Base-by-base conservation (phyloP, 2,797 vertebrate species). In the Pangasius krempfi region DNA sequence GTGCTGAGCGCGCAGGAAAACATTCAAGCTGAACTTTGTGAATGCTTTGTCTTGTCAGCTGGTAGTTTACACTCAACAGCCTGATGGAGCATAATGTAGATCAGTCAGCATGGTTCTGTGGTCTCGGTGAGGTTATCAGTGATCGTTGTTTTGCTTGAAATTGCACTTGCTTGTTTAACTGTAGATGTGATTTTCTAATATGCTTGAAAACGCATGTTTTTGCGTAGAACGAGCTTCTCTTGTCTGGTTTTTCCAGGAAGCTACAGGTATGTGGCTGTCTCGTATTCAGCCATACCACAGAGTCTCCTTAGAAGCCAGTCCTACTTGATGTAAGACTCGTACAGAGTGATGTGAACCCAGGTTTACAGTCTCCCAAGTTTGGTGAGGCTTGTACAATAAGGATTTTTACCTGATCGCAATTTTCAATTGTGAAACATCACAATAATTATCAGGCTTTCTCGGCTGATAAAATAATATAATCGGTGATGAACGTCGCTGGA, bases 11-110 rank as follows among this genome's bases (percentile, higher is more conserved):
- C 70, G 60, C 13, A 75, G 58, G 44, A 88, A 80, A 64, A 60
- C 54, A 37, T 30, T 81, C 50, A 0, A 27, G 25, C 27, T 85
- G 83, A 12, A 78, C 64, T 60, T 79, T 50, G 22, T 84, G 33
- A 86, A 37, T 86, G 89, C 89, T 88, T 76, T 83, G 87, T 80
- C 73, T 89, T 88, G 76, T 83, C 88, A 72, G 70, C 66, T 18
- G 66, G 58, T 78, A 44, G 84, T 83, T 90, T 90, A 81, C 76
- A n/a, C 84, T 87, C 16, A 62, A 47, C 40, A 64, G 9, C 25
- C 83, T 16, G 22, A 52, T n/a, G 18, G 84, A 86, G 60, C 73
- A 37, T 60, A 79, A 56, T 50, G 25, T 27, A 40, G 30, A 62
- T 47, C 6, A 5, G 10, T 62, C 72, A 87, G 16, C 3, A 2